Conservation (phyloP, 2,113 vertebrate genomes). For the Mionectes macconnelli region DNA sequence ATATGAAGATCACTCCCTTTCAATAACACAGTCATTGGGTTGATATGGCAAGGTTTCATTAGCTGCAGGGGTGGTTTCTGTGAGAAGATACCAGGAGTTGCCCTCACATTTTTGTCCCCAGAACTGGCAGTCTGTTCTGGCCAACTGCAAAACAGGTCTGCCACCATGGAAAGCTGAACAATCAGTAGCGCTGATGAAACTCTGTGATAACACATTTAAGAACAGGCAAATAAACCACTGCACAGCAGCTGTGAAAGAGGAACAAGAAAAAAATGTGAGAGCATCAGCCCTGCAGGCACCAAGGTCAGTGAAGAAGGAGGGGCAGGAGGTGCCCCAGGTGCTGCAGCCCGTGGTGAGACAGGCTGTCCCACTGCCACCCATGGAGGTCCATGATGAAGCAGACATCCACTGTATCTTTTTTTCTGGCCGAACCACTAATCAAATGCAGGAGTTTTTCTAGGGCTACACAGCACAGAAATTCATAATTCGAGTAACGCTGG, state of each 20-base stretch:
- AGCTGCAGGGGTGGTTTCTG: background rate
- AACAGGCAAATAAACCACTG: background rate
- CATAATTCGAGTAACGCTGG: background rate
- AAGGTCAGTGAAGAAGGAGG: background rate
- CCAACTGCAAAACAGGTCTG: background rate
- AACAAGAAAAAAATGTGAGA: background rate
- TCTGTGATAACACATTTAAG: background rate
- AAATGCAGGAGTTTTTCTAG: background rate
- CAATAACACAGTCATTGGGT: background rate
- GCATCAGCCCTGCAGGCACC: background rate
- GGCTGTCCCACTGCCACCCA: background rate
- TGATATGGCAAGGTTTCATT: background rate
- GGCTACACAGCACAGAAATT: background rate
- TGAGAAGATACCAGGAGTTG: background rate
- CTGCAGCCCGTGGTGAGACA: background rate
- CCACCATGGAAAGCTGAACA: background rate
- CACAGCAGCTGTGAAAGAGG: background rate
- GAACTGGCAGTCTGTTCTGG: background rate
- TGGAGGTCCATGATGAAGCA: background rate
- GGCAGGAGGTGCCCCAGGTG: background rate
- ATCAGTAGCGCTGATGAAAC: background rate
- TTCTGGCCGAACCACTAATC: background rate
- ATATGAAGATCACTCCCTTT: background rate
- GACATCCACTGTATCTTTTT: accelerated
- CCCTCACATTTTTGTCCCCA: too few species aligned